A percentile compares a stretch with the other conserved stretches of the same genome.
These are phyloP conservation scores for Bubalus kerabau DNA, from an alignment of 2,113 vertebrate genomes.

Conservation along the genomic window DNA sequence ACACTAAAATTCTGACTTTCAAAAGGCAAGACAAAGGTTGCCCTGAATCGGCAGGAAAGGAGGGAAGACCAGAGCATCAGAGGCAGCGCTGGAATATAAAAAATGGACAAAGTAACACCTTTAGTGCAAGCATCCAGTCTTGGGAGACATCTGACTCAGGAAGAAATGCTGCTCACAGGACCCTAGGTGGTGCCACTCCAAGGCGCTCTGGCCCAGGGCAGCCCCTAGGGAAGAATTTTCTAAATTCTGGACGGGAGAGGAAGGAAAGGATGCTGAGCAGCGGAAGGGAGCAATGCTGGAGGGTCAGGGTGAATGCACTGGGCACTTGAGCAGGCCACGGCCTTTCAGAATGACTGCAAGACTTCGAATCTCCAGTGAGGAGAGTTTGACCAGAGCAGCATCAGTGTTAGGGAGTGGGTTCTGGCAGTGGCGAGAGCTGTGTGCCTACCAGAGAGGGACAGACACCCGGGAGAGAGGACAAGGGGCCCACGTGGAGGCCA, in stretches of 20 bases:
- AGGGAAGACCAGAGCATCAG: neutral
- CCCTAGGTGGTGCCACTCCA: neutral
- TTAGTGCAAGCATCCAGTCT: neutral
- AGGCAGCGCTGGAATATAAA: neutral
- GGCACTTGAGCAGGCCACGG: neutral
- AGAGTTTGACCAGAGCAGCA: fast-evolving
- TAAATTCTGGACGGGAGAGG: neutral
- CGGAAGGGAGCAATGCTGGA: neutral
- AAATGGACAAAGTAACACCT: neutral
- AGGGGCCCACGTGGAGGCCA: fast-evolving
- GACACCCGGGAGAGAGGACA: neutral
- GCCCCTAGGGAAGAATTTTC: neutral
- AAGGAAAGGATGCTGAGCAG: neutral
- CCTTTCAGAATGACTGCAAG: neutral
- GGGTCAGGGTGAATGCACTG: neutral
- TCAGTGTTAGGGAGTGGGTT: neutral
- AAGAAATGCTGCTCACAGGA: neutral
- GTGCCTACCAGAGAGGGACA: neutral
- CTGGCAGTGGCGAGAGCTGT: neutral
- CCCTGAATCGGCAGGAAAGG: neutral
- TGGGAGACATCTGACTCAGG: neutral
- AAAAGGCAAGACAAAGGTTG: neutral
- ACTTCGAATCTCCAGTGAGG: neutral
- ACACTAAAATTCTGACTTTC: neutral
- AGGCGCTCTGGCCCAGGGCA: neutral